Conservation (phyloP, 2,113 vertebrate species). For the Syngnathus typhle region DNA sequence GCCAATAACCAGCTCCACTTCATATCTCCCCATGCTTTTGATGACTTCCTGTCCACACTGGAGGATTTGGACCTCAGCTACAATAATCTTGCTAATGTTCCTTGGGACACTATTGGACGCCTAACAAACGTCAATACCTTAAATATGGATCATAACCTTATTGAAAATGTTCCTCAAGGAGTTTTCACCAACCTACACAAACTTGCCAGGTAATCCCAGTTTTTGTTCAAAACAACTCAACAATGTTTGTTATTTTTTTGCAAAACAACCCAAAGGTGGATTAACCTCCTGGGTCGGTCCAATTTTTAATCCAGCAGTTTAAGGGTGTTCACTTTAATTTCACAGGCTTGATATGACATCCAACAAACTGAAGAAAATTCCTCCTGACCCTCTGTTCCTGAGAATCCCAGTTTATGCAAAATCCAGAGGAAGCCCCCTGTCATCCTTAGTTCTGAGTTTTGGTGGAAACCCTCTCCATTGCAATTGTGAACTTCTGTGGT, state of each 20-base stretch:
- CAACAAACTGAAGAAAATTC: constrained; percentile 94
- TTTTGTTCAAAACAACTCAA: too few species aligned
- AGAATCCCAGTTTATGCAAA: constrained; percentile 87
- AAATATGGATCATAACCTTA: constrained; percentile 91
- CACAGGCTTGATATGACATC: constrained; percentile 90
- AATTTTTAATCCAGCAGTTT: too few species aligned
- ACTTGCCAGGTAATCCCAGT: constrained; percentile 68
- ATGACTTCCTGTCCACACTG: constrained; percentile 84
- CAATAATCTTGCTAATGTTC: constrained; percentile 83
- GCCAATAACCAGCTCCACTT: constrained; percentile 88
- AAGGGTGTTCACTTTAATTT: neutral
- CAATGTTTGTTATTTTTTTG: too few species aligned
- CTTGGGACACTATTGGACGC: constrained; percentile 83
- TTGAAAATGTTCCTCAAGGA: constrained; percentile 86
- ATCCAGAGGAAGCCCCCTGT: constrained; percentile 77
- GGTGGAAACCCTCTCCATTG: constrained; percentile 90
- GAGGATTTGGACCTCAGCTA: constrained; percentile 96
- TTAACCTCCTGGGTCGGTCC: too few species aligned
- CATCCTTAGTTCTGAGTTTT: constrained; percentile 84
- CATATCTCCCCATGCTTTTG: constrained; percentile 80
- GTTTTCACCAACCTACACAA: constrained; percentile 94
- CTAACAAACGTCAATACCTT: constrained; percentile 88
- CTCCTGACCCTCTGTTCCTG: constrained; percentile 86
- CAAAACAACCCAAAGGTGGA: too few species aligned
- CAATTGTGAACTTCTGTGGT: constrained; percentile 92